Evolutionary conservation across 2,888 invertebrate species (phyloP).

Genomic region (Limnephilus marmoratus): DNA sequence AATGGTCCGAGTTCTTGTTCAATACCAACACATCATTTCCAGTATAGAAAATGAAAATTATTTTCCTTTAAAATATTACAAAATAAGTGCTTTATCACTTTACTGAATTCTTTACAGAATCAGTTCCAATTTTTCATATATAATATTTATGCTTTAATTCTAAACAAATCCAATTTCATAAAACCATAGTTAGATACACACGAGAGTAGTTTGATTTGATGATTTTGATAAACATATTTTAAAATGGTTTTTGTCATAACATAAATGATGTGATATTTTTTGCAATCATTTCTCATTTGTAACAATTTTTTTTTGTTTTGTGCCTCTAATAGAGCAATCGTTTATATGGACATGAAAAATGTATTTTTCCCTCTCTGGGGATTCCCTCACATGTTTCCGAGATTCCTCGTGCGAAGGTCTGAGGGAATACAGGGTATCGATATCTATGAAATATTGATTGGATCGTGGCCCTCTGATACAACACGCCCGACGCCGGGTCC

Average conservation of each 20-base stretch:
- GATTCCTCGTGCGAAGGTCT: not conserved
- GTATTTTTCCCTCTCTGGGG: not conserved
- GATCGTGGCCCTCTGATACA: slow-evolving; percentile 2
- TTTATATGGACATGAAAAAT: slow-evolving; percentile 41
- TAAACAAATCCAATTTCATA: no score
- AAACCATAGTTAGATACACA: no score
- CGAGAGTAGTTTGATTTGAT: no score
- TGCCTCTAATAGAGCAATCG: slow-evolving; percentile 15
- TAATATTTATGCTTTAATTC: no score
- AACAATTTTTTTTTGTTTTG: slow-evolving; percentile 11
- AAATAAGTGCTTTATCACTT: no score
- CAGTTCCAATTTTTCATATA: no score
- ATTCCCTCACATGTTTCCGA: not conserved
- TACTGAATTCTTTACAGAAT: no score
- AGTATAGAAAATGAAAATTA: no score
- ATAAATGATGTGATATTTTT: not conserved
- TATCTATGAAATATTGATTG: slow-evolving; percentile 37
- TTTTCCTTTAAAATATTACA: no score
- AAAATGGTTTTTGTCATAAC: not conserved
- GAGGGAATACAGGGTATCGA: not conserved
- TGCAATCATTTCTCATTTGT: not conserved
- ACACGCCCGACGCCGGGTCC: not conserved
- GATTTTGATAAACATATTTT: no score
- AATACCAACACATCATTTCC: no score
- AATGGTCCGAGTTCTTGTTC: no score